Conservation (phyloP, 2,888 invertebrate species). For the Zygogramma bicolorata region DNA sequence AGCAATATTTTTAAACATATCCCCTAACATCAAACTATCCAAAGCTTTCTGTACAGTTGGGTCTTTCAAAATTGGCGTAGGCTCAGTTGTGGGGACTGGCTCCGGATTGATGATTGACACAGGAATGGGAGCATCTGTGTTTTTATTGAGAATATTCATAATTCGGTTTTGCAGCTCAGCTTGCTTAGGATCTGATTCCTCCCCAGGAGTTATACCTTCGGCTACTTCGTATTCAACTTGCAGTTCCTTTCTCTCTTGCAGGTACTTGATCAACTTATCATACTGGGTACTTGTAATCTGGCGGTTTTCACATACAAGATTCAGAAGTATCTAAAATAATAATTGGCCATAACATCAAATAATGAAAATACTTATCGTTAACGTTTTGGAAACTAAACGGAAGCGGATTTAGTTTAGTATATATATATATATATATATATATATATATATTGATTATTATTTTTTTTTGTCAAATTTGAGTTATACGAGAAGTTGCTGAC, state of each 20-base stretch:
- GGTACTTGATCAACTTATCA: conserved; percentile 79
- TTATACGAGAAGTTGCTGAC: too few species aligned
- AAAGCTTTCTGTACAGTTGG: conserved; percentile 84
- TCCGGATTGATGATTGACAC: conserved; percentile 59
- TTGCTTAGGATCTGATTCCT: conserved; percentile 58
- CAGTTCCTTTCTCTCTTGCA: conserved; percentile 79
- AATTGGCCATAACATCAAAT: too few species aligned
- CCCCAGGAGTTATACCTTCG: conserved; percentile 71
- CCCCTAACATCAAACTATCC: conserved; percentile 75
- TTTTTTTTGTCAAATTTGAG: too few species aligned
- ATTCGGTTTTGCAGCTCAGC: conserved; percentile 83
- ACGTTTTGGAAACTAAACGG: too few species aligned
- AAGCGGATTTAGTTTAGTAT: too few species aligned
- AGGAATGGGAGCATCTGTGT: conserved; percentile 58
- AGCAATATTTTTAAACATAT: conserved; percentile 69
- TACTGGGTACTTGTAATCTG: conserved; percentile 83
- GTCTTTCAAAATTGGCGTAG: conserved; percentile 75
- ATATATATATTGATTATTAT: too few species aligned
- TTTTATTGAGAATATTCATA: conserved; percentile 79
- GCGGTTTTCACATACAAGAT: conserved; percentile 85
- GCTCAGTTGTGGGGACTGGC: conserved; percentile 52
- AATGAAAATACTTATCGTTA: too few species aligned
- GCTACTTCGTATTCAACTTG: conserved; percentile 83
- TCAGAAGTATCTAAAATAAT: conserved; percentile 72
- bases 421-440: too few species aligned